Conservation (phyloP, 2,113 vertebrate genomes). For the Passer domesticus region DNA sequence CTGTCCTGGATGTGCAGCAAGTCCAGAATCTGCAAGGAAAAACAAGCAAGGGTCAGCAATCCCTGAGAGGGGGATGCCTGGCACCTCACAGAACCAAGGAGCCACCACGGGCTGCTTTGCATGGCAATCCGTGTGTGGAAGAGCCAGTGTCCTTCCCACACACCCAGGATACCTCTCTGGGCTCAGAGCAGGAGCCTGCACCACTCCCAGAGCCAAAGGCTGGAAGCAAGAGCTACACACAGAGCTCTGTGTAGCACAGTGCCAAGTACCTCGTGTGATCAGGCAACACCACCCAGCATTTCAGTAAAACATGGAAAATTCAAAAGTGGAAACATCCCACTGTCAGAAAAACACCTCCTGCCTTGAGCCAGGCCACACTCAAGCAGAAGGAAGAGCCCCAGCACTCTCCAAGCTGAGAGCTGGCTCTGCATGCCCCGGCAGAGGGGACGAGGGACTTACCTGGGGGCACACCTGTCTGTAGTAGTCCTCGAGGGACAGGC, state of each 20-base stretch:
- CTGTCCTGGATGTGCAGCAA: conserved; percentile 89
- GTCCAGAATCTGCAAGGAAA: conserved; percentile 81
- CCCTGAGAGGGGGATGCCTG: neutral
- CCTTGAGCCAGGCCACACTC: neutral
- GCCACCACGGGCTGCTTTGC: neutral
- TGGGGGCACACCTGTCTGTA: conserved; percentile 88
- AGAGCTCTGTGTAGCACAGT: neutral
- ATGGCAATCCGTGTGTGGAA: fast-evolving
- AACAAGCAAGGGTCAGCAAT: neutral
- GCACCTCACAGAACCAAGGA: neutral
- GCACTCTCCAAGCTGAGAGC: neutral
- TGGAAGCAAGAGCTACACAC: neutral
- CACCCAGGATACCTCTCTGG: neutral
- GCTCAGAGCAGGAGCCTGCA: neutral
- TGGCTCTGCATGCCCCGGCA: neutral
- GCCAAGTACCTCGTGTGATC: neutral
- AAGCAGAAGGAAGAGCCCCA: neutral
- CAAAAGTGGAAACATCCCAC: neutral
- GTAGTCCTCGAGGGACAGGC: conserved; percentile 83
- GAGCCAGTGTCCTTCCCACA: neutral
- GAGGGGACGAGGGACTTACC: conserved; percentile 67
- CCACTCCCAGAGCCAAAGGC: neutral
- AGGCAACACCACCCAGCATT: neutral
- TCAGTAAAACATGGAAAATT: neutral
- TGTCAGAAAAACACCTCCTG: neutral